phyloP scores from a whole-genome alignment of 1,140 invertebrate genomes.

The Samia ricini region DNA sequence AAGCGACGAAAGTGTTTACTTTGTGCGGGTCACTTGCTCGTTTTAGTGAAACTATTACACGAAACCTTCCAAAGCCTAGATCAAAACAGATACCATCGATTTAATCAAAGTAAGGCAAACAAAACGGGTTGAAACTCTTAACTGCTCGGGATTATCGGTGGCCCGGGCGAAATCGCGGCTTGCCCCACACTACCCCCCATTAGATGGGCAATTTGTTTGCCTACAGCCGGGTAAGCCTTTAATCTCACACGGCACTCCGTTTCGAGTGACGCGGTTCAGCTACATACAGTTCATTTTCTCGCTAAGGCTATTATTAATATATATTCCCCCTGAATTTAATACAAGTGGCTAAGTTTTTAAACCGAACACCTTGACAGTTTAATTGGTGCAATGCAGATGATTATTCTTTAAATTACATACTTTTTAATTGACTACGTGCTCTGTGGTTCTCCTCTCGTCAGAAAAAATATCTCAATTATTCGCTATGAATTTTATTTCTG shows the following conservation, averaged over 20 bases:
- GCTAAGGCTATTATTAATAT: constrained; percentile 18
- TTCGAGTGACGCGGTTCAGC: constrained; percentile 21
- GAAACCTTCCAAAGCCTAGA: background rate
- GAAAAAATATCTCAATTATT: no score
- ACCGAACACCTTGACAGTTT: constrained; percentile 5
- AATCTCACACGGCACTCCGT: constrained; percentile 34
- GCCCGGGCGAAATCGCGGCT: constrained; percentile 19
- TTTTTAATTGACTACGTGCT: no score
- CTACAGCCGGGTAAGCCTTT: constrained; percentile 36
- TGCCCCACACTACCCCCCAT: constrained; percentile 29
- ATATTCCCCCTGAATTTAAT: constrained; percentile 14
- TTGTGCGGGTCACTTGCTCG: background rate
- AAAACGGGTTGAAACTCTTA: constrained; percentile 24
- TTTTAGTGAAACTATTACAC: background rate
- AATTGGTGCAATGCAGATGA: constrained; percentile 6
- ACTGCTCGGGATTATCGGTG: constrained; percentile 26
- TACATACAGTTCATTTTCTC: constrained; percentile 8
- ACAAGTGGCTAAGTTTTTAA: constrained; percentile 7
- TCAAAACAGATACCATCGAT: constrained; percentile 10
- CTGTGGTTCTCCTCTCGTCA: no score
- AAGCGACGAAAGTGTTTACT: background rate
- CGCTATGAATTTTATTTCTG: no score
- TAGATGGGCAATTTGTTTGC: constrained; percentile 45
- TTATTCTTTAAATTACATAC: background rate
- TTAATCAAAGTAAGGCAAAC: constrained; percentile 22